Base-by-base conservation (phyloP, 2,797 vertebrate species). In the Silurus aristotelis region DNA sequence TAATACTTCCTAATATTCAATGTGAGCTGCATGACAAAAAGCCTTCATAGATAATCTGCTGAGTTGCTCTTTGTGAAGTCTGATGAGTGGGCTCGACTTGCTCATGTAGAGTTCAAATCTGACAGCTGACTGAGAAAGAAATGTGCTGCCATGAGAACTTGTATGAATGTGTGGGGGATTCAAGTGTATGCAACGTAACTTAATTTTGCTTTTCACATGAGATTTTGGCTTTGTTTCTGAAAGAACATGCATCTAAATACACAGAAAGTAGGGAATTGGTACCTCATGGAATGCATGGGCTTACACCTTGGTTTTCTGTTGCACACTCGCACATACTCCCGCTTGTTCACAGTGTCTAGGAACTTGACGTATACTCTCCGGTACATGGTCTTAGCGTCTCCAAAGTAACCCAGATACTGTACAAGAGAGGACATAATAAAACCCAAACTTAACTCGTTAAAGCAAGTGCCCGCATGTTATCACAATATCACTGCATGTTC, bases 341-440 rank as follows among this genome's bases (percentile, higher is more conserved):
- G 97, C 95, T 99, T 99, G 94, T 99, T 99, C 85, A 98, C 94
- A 1, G 98, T 99, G 94, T 99, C 98, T 91, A 99, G 95, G 91
- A 99, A 99, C 90, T 99, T 99, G 87, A 99, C 97, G 78, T 99
- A 98, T 8, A 99, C 97, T 90, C 97, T 95, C 92, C 96, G 97
- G 92, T 99, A 99, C 95, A 99, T 98, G 87, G 95, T 96, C 93
- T 99, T 97, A 84, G 98, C 98, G 85, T 99, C 97, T 25, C 98
- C 98, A 87, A 99, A 99, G 93, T 99, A 99, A 67, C 98, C 98
- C 91, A 99, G 97, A 91, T 99, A 99, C 98, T 99, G 58, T 19
- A 64, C 89, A 13, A 90, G 25, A 84, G 88, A 73, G 82, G 85
- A 79, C 82, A 83, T 31, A 84, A 82, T 27, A 64, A 52, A 71